Evolutionary conservation across 2,113 vertebrate genomes (phyloP), one percentile per base, ranked within the genome.

Genomic region (Tyrannus savana): DNA sequence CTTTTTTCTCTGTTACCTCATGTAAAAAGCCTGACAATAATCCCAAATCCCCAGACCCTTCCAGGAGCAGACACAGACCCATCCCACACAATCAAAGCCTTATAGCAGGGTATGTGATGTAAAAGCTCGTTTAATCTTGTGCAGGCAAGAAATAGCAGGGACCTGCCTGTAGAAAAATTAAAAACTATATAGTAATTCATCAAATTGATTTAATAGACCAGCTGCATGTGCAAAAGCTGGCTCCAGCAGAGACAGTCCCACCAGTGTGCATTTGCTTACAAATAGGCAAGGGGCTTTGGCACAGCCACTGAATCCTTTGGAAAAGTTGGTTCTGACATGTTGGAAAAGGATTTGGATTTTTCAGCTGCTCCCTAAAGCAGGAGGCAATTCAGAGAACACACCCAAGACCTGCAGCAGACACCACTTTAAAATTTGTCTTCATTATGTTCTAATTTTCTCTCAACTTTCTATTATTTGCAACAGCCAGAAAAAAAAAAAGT

Each of bases 151-250:
- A 95, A 89, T 27, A 84, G 80, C 88, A 89, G 41, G 49, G 79
- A 90, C 72, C 37, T 63, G 85, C 79, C 76, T 64, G 53, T 7
- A 87, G 68, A 85, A 91, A 93, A 95, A 89, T 92, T 77, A 25
- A 50, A 23, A 84, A 63, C 35, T 72, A 83, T 79, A 63, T 2
- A 89, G 92, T 75, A 89, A 94, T 96, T 96, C 49, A 93, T 96
- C 92, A 96, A 81, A 68, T 49, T 96, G 86, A 93, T 92, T 93
- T 95, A 96, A 87, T 73, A 80, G 86, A 94, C 73, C 96, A 96
- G 92, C 90, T 96, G 95, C 88, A 69, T 8, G 56, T 30, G 30
- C 59, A 87, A 94, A 39, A 44, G 41, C 84, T 84, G 84, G 93
- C 90, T 83, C 86, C 71, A 24, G 84, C 86, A 90, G 73, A 86